Conservation (phyloP, 2,113 vertebrate genomes). For the Alligator mississippiensis region DNA sequence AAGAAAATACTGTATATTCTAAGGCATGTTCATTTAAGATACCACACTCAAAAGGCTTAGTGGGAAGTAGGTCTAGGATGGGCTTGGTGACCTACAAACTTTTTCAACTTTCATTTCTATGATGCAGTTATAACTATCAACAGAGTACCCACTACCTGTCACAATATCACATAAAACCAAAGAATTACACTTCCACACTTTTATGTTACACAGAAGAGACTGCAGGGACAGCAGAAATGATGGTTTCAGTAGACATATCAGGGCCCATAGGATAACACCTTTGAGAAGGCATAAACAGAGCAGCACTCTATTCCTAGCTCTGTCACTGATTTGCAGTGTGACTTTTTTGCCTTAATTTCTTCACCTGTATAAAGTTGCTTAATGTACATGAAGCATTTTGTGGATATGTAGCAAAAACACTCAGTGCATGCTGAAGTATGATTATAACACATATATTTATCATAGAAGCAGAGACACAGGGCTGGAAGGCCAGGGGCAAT, state of each 20-base stretch:
- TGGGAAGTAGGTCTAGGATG: too few relatives aligned
- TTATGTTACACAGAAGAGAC: rapidly evolving
- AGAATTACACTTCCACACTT: not conserved
- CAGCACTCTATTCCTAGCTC: rapidly evolving
- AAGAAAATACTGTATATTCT: too few relatives aligned
- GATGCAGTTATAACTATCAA: not conserved
- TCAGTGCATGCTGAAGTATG: too few relatives aligned
- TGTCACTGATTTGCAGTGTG: not conserved
- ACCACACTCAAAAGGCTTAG: too few relatives aligned
- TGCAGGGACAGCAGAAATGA: not conserved
- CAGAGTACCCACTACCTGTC: not conserved
- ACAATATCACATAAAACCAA: not conserved
- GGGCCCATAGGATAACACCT: rapidly evolving
- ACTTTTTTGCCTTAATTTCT: not conserved
- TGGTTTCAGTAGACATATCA: rapidly evolving
- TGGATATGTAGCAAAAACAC: not conserved
- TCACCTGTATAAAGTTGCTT: not conserved
- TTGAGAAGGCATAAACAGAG: not conserved
- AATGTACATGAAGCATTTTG: not conserved
- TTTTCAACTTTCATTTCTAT: not conserved
- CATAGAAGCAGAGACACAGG: too few relatives aligned
- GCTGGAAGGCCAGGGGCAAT: too few relatives aligned
- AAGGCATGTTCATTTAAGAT: too few relatives aligned
- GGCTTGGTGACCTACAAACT: too few relatives aligned
- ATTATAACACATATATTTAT: too few relatives aligned